A percentile compares a stretch with the other conserved stretches of the same genome.
Evolutionary conservation across 2,888 invertebrate genomes (phyloP).

Genomic region (Athalia circularis): DNA sequence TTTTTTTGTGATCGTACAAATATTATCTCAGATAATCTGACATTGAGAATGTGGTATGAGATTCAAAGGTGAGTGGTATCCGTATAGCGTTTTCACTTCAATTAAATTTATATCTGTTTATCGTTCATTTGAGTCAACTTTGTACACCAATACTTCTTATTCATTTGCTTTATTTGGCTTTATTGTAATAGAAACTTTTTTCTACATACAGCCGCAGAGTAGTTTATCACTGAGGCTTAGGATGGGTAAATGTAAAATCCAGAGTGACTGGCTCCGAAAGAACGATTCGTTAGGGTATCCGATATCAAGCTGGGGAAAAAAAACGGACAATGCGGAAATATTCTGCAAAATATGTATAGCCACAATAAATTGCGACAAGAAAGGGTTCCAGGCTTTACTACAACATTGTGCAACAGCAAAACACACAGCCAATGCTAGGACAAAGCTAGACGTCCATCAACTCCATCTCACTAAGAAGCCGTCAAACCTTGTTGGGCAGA

Average conservation of each 20-base stretch:
- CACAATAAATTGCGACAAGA: background rate
- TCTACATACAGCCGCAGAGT: too few relatives aligned
- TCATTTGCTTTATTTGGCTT: too few relatives aligned
- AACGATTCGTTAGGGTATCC: background rate
- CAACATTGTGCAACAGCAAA: background rate
- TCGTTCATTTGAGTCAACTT: conserved; percentile 10
- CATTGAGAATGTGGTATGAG: conserved; percentile 19
- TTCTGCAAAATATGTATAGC: conserved; percentile 10
- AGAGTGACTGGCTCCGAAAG: too few relatives aligned
- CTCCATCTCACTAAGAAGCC: background rate
- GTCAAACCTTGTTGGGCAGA: background rate
- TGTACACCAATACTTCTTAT: conserved; percentile 11
- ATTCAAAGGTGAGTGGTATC: conserved; percentile 33
- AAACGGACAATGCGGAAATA: background rate
- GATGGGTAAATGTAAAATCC: too few relatives aligned
- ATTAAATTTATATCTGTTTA: conserved; percentile 26
- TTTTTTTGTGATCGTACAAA: conserved; percentile 14
- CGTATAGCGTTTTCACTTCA: conserved; percentile 6
- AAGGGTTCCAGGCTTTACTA: background rate
- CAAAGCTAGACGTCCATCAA: background rate
- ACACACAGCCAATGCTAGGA: background rate
- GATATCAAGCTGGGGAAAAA: conserved; percentile 21
- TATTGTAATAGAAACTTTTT: too few relatives aligned
- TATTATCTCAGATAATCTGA: conserved; percentile 11
- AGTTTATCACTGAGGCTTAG: too few relatives aligned